Base-by-base conservation (phyloP, 2,797 vertebrate species). In the Okamejei kenojei region DNA sequence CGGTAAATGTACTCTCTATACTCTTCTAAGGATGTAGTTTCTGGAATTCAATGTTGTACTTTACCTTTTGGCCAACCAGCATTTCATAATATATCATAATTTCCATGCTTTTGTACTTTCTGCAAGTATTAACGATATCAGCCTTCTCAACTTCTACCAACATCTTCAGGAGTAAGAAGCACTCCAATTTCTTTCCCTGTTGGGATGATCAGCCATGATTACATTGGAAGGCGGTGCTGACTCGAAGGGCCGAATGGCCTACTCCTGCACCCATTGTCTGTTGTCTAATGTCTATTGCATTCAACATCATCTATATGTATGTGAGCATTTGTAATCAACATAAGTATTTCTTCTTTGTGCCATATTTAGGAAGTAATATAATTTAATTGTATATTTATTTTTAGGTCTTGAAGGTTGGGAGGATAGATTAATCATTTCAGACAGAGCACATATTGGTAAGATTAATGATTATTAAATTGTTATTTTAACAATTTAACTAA, bases 381-480 rank as follows among this genome's bases (percentile, higher is more conserved):
- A 45, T 38, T n/a, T 58, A 74, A 45, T 38, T 92, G 17, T 94
- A 0, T 93, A 81, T 96, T 93, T 95, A 35, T 94, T 93, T 95
- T 65, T 95, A 99, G 99, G 98, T 95, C 95, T 99, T n/a, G 97
- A 97, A 95, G 98, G 96, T 95, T 99, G 99, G 99, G 98, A 99
- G 94, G 97, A 98, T 94, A 97, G 99, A 88, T 96, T 99, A 95
- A 96, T 98, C 95, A 99, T 99, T 96, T 99, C 99, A 19, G 99
- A 99, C 96, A 97, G 99, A 95, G 98, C 99, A 93, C 99, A 99
- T 94, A 99, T 99, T 29, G 99, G 99, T 99, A 97, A 97, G 98
- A 96, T 71, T 81, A 86, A n/a, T 23, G 17, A 74, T 91, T 91
- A 26, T 91, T 91, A 91, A 73, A 91, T 45, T 91, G 35, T 11